Percentiles rank a stretch among this genome's conserved stretches.
These are phyloP conservation scores for Hypocryptadius cinnamomeus DNA, from an alignment of 2,113 vertebrate genomes.

Conservation along the genomic window DNA sequence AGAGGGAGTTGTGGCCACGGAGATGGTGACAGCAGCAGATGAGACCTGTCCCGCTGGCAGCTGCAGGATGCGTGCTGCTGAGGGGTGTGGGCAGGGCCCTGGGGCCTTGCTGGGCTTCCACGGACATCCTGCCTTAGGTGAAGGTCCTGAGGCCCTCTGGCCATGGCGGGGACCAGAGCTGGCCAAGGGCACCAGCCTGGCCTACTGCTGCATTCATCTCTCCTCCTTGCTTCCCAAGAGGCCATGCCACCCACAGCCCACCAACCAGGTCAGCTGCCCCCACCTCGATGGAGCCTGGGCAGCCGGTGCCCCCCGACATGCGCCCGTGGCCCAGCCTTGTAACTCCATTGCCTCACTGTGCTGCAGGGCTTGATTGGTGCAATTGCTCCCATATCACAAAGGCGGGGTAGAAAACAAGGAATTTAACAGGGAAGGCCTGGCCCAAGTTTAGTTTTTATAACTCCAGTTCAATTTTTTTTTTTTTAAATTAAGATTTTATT, in stretches of 20 bases:
- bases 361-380: background rate
- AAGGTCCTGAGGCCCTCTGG: background rate
- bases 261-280: background rate
- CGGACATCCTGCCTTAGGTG: accelerated
- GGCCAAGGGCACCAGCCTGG: background rate
- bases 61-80: accelerated
- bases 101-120: accelerated
- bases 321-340: accelerated
- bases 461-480: background rate
- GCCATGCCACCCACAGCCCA: background rate
- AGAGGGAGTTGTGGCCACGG: background rate
- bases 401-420: background rate
- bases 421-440: background rate
- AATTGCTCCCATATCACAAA: background rate
- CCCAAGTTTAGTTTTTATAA: background rate
- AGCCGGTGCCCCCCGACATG: accelerated
- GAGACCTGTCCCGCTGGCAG: background rate
- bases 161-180: accelerated
- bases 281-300: accelerated
- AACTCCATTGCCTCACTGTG: background rate
- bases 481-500: background rate
- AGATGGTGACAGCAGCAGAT: accelerated
- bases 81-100: accelerated
- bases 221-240: accelerated
- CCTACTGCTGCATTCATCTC: background rate